Evolutionary conservation across 2,888 invertebrate species (phyloP).

Genomic region (Rhyacophila evoluta): DNA sequence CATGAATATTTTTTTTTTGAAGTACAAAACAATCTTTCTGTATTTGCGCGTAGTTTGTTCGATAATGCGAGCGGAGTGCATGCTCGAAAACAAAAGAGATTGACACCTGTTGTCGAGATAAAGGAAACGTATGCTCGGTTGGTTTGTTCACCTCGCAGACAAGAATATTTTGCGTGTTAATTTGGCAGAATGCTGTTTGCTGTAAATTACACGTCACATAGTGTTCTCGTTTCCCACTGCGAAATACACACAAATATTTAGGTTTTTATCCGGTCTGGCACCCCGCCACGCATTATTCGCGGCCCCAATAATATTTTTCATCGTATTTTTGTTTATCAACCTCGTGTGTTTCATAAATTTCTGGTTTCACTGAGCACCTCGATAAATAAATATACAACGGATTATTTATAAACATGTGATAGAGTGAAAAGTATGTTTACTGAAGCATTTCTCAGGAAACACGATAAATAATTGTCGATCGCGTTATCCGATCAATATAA

Average conservation of each 20-base stretch:
- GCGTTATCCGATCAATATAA: no score
- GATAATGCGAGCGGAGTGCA: neutral
- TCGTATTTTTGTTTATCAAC: slow-evolving; percentile 5
- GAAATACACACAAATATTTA: neutral
- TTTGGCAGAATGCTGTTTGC: neutral
- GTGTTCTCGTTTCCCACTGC: neutral
- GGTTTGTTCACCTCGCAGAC: neutral
- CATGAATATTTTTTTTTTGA: no score
- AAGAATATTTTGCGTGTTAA: neutral
- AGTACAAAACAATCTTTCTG: no score
- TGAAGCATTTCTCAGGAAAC: no score
- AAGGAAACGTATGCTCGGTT: neutral
- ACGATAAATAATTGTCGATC: no score
- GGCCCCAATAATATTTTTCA: neutral
- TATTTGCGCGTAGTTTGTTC: neutral
- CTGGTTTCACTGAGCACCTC: neutral
- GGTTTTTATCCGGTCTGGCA: slow-evolving; percentile 24
- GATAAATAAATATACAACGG: neutral
- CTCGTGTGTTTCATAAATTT: neutral
- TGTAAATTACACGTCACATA: slow-evolving; percentile 2
- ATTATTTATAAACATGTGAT: no score
- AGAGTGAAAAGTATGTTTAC: no score
- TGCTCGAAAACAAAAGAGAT: neutral
- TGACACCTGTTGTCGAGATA: slow-evolving; percentile 17
- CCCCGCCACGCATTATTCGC: neutral